These are phyloP conservation scores for Manis crassicaudata DNA, from an alignment of 2,797 vertebrate genomes.

Conservation along the genomic window DNA sequence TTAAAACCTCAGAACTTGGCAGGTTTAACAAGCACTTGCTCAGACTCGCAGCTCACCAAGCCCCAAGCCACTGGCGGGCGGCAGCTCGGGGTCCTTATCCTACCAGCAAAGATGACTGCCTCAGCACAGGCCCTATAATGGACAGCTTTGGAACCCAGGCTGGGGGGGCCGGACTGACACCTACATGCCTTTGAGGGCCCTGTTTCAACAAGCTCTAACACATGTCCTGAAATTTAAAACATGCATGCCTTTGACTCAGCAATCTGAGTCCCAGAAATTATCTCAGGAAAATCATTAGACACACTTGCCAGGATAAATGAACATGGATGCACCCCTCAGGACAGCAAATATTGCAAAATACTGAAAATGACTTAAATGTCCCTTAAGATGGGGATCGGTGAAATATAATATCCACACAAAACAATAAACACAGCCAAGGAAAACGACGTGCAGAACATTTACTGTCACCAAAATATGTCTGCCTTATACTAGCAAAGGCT, in stretches of 20 bases:
- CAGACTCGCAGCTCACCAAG: not conserved
- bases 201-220: not conserved
- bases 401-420: fast-evolving
- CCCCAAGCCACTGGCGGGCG: not conserved
- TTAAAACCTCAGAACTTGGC: not conserved
- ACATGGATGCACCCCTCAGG: not conserved
- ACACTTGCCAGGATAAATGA: not conserved
- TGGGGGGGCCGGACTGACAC: not conserved
- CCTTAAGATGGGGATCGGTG: fast-evolving
- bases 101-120: no score
- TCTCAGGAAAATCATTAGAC: not conserved
- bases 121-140: fast-evolving
- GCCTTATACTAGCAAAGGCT: not conserved
- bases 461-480: not conserved
- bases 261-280: not conserved
- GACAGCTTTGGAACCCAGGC: not conserved
- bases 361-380: not conserved
- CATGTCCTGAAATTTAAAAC: not conserved
- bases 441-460: not conserved
- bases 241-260: not conserved
- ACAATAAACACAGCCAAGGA: not conserved
- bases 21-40: not conserved
- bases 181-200: not conserved
- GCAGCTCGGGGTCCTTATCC: not conserved
- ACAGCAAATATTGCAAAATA: not conserved